phyloP scores from a whole-genome alignment of 1,140 invertebrate genomes.

The Pteromalus puparum region DNA sequence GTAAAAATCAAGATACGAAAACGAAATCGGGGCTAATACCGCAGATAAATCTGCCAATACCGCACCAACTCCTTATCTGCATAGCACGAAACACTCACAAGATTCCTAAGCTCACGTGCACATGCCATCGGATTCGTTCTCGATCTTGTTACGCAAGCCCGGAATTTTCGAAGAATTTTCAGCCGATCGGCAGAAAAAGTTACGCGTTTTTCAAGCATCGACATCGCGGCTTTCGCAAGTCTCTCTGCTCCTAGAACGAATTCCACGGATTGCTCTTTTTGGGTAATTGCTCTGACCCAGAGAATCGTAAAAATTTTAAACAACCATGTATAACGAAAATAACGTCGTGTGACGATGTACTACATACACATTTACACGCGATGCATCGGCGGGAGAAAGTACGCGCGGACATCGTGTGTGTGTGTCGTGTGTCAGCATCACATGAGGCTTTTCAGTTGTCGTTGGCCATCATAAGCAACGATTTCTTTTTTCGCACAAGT shows the following conservation, averaged over 20 bases:
- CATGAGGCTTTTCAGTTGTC: not conserved
- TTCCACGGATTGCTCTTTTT: not conserved
- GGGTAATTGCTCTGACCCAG: not conserved
- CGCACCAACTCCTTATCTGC: too few relatives aligned
- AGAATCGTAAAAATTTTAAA: not conserved
- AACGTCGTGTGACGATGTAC: not conserved
- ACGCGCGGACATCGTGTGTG: not conserved
- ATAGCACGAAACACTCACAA: too few relatives aligned
- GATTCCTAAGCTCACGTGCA: not conserved
- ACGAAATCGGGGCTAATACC: too few relatives aligned
- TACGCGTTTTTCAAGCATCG: too few relatives aligned
- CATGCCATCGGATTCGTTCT: not conserved
- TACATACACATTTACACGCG: not conserved
- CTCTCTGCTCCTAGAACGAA: not conserved
- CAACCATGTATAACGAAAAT: not conserved
- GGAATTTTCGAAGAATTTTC: conserved; percentile 4
- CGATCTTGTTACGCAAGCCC: not conserved
- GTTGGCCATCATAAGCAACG: not conserved
- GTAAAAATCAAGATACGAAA: too few relatives aligned
- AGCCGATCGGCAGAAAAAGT: not conserved
- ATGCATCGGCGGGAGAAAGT: not conserved
- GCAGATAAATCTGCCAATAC: too few relatives aligned
- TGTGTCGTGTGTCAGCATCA: not conserved
- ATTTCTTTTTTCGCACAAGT: not conserved
- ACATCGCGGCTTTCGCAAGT: not conserved